Evolutionary conservation across 2,797 vertebrate genomes (phyloP), one percentile per base, ranked within the genome.

Genomic region (Dendrocincla tyrannina): DNA sequence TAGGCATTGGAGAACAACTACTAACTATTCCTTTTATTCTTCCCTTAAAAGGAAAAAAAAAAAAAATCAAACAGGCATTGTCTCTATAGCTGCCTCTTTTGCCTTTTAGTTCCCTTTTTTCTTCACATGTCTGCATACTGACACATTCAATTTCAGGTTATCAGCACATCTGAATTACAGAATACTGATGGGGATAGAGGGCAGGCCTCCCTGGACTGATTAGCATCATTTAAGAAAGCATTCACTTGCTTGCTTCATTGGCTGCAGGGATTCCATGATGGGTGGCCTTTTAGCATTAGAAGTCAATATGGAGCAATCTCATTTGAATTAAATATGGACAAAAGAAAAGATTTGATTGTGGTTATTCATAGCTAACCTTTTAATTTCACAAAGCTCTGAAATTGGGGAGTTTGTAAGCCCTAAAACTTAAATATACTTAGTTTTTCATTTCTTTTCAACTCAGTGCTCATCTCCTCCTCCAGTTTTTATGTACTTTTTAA

Each of bases 161-260:
- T 99, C 98, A 97, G 98, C 98, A 99, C 98, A 98, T 99, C 98
- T 98, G 99, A 99, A 98, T 99, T 98, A 98, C 98, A 98, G 98
- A 98, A 98, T 98, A 98, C 98, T 98, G 98, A 98, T 98, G 98
- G 98, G 98, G 98, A 98, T 98, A 98, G 98, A 98, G 98, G 98
- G 98, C 99, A 98, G 98, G 98, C 98, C 99, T 98, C 99, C 98
- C 98, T 63, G 98, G 99, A 98, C 99, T 99, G 99, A 99, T 99
- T 99, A 99, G 98, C 99, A 98, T 99, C 98, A 98, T 99, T 99
- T 99, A 99, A 99, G 98, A 99, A 99, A 98, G 98, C 97, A 98
- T 98, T 98, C 97, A 94, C 98, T 98, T 97, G 98, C 98, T 97
- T 92, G 98, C 97, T 98, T 98, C 98, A 96, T 96, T 98, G 97